Conservation (phyloP, 2,797 vertebrate species). For the Girardinus metallicus region DNA sequence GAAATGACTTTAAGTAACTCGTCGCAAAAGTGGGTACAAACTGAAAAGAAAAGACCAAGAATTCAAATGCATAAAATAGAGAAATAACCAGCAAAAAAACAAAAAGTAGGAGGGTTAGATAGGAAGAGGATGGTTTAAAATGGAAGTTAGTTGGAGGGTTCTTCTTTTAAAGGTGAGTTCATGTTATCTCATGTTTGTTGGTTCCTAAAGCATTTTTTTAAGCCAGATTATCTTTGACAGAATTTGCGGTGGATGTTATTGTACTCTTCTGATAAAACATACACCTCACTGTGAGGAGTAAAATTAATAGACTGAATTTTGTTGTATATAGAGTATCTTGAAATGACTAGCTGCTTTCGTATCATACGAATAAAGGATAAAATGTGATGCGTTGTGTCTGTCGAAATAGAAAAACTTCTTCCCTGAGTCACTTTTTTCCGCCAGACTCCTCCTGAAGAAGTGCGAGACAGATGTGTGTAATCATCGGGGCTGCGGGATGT, state of each 20-base stretch:
- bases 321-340: background rate
- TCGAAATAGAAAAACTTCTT: background rate
- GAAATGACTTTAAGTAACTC: background rate
- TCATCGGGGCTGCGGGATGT: constrained; percentile 55
- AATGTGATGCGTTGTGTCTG: background rate
- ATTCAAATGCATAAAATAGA: background rate
- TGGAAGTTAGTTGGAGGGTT: background rate
- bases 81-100: background rate
- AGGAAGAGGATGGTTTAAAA: background rate
- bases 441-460: constrained; percentile 13
- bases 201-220: background rate
- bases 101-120: background rate
- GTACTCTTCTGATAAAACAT: background rate
- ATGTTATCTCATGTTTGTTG: background rate
- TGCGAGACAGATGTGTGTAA: constrained; percentile 58
- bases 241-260: background rate
- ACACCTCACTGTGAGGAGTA: background rate
- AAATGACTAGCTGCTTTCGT: background rate
- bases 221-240: background rate
- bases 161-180: background rate
- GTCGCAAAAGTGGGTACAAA: background rate
- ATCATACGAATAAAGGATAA: background rate
- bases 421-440: constrained; percentile 2
- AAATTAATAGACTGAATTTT: background rate
- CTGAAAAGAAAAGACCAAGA: background rate